Evolutionary conservation across 1,140 invertebrate genomes (phyloP), one percentile per base, ranked within the genome.

Genomic region (Camponotus floridanus): DNA sequence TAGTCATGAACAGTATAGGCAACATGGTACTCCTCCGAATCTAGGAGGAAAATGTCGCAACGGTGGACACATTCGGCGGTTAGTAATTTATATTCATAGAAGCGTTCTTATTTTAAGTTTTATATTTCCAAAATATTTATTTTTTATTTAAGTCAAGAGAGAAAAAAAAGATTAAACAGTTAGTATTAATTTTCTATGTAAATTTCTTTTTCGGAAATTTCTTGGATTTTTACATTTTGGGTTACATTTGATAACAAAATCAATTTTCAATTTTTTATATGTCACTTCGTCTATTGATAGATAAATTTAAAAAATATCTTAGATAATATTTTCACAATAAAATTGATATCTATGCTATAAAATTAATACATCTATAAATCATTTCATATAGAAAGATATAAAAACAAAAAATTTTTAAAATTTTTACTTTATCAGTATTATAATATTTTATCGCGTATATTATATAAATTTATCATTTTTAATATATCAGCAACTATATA

Each of bases 61-160:
- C 31, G 39, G 55, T 61, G 79, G 39, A 83, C 73, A 83, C 73
- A 83, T 73, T 83, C 45, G 61, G 36, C 79, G 36, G 79, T 48
- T 13, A 36, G 55, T 74, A 73, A 83, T 83, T 51, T 83, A 74
- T 83, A 83, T 48, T 62, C 79, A 55, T 61, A 59, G 26, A 48
- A 33, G 45, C 36, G 33, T 13, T 26, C 33, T 74, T 31, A 15
- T 33, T 67, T 48, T 21, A 15, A 15, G 0, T 8, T 68, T 67
- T 21, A 36, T 36, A 64, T 45, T 15, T 51, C 15, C 1, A 9
- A 45, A 61, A 48, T 61, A 26, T 42, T 26, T 39, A 9, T 45
- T 45, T 51, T 51, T 51, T 18, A 57, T 65, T 55, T 6, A n/a
- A 68, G 42, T 68, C n/a, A 1, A 21, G 18, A 4, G 5, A 13